A percentile compares a stretch with the other conserved stretches of the same genome.
phyloP scores from a whole-genome alignment of 2,113 vertebrate species.

The Patagioenas fasciata region DNA sequence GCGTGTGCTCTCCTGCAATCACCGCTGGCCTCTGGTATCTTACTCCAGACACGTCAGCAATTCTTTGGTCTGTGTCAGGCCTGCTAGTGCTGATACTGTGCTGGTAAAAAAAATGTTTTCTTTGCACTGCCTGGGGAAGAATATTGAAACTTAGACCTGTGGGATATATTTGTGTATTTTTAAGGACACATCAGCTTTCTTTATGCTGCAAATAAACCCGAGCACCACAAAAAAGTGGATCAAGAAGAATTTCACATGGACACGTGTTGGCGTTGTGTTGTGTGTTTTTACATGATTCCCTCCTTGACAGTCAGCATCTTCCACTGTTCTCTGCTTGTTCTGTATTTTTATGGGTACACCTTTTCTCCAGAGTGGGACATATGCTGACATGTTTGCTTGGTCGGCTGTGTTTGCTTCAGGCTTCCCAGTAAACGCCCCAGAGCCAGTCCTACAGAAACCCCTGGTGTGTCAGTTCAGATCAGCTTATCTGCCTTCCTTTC shows the following conservation, averaged over 20 bases:
- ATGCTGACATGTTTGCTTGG: fast-evolving
- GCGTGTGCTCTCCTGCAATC: neutral
- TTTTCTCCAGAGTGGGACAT: fast-evolving
- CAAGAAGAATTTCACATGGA: neutral
- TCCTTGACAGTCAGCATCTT: neutral
- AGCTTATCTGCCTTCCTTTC: neutral
- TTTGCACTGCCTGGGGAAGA: neutral
- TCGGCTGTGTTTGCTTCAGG: neutral
- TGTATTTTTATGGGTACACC: neutral
- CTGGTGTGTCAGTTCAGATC: neutral
- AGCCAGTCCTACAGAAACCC: neutral
- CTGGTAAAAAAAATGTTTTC: neutral
- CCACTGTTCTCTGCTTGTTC: neutral
- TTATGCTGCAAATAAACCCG: neutral
- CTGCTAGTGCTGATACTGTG: neutral
- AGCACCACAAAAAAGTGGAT: neutral
- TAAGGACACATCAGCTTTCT: neutral
- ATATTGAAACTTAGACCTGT: neutral
- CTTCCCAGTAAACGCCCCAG: neutral
- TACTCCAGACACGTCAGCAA: neutral
- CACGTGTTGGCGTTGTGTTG: fast-evolving
- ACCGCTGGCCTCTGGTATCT: neutral
- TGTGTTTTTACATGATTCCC: neutral
- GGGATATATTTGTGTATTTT: fast-evolving
- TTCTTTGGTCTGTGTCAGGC: neutral